Percentiles rank a stretch among this genome's conserved stretches.
Evolutionary conservation across 2,797 vertebrate species (phyloP).

Genomic region (Paratrypauchen microcephalus): DNA sequence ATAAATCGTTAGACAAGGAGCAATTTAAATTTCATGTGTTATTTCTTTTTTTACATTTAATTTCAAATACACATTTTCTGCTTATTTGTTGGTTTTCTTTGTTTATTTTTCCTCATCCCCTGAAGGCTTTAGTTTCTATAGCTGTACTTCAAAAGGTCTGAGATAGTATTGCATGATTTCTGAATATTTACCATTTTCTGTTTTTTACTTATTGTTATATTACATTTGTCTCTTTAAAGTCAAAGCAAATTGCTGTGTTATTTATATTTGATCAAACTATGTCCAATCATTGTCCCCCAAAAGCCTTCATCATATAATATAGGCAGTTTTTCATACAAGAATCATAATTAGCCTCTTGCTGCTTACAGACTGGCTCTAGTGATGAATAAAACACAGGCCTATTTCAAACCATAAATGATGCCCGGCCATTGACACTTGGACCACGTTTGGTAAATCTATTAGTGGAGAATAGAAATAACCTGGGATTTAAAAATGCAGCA

Average conservation of each 20-base stretch:
- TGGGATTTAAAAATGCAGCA: constrained; percentile 3
- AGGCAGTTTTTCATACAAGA: neutral
- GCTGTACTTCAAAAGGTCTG: too few species aligned
- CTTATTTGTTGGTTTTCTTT: too few species aligned
- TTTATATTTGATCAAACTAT: too few species aligned
- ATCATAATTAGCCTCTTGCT: neutral
- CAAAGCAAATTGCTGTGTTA: too few species aligned
- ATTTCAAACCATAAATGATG: neutral
- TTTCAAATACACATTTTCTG: too few species aligned
- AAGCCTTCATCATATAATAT: neutral
- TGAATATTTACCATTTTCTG: too few species aligned
- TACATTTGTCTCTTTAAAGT: too few species aligned
- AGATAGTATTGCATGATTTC: too few species aligned
- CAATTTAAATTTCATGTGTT: neutral
- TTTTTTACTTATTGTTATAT: too few species aligned
- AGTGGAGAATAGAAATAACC: constrained; percentile 1
- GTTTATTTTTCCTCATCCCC: too few species aligned
- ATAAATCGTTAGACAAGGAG: neutral
- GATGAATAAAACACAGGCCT: constrained; percentile 14
- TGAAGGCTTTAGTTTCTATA: too few species aligned
- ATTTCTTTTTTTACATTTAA: neutral
- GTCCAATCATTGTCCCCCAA: neutral
- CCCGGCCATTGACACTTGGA: constrained; percentile 6
- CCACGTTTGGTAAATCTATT: constrained; percentile 14
- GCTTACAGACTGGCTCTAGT: neutral